A percentile compares a stretch with the other conserved stretches of the same genome.
Evolutionary conservation across 2,113 vertebrate species (phyloP).

Genomic region (Callithrix jacchus): DNA sequence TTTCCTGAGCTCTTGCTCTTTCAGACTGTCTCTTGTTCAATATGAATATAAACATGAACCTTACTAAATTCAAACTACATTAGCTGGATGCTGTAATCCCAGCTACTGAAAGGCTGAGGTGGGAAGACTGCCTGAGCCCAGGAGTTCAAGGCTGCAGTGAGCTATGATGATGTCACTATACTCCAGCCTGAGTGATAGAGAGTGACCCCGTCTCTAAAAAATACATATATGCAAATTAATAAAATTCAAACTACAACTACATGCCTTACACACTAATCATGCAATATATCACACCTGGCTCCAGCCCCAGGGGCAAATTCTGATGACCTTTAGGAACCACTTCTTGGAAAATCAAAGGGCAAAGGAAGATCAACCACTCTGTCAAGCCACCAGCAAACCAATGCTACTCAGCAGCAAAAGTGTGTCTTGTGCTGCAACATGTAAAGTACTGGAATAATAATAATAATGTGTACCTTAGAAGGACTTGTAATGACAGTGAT

Average conservation of each 20-base stretch:
- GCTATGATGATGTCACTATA: too few species aligned
- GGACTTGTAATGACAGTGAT: background rate
- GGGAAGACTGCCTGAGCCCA: too few species aligned
- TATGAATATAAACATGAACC: background rate
- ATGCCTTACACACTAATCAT: background rate
- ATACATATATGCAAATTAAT: too few species aligned
- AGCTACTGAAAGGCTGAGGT: too few species aligned
- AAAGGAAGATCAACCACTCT: background rate
- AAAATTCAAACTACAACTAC: background rate
- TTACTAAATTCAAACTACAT: background rate
- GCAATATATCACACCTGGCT: background rate
- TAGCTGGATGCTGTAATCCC: too few species aligned
- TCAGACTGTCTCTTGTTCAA: background rate
- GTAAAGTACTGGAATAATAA: too few species aligned
- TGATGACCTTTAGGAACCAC: background rate
- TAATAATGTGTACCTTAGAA: background rate
- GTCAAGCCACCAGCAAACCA: background rate
- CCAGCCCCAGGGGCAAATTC: background rate
- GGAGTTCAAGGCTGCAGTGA: too few species aligned
- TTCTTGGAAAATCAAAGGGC: background rate
- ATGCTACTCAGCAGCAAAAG: background rate
- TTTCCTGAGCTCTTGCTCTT: background rate
- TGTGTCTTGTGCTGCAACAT: background rate
- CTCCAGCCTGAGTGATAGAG: too few species aligned
- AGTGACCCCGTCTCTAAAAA: too few species aligned